These are phyloP conservation scores for Lepidocyrtinus sp. DNA, from an alignment of 2,888 invertebrate genomes.

Conservation along the genomic window DNA sequence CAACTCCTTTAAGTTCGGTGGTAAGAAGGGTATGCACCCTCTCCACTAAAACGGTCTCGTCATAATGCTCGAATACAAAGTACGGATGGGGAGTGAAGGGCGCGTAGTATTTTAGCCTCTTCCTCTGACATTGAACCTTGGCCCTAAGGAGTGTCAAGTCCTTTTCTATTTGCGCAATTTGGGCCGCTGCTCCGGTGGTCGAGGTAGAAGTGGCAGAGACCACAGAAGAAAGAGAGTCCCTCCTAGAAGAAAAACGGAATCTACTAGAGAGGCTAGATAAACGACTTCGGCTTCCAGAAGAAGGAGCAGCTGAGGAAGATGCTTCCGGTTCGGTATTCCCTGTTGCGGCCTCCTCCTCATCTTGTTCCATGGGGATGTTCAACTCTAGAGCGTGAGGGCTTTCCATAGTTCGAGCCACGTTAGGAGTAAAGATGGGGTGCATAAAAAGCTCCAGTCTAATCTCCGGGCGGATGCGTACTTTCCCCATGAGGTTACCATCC, in stretches of 20 bases:
- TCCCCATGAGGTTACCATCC: slow-evolving; percentile 75
- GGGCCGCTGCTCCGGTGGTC: background rate
- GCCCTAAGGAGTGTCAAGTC: slow-evolving; percentile 26
- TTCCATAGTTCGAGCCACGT: slow-evolving; percentile 22
- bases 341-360: slow-evolving; percentile 10
- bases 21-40: slow-evolving; percentile 61
- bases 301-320: background rate
- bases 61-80: slow-evolving; percentile 80
- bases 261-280: slow-evolving; percentile 14
- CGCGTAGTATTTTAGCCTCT: slow-evolving; percentile 70
- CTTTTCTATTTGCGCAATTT: slow-evolving; percentile 31
- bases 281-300: background rate
- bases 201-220: too few relatives aligned
- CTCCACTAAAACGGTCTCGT: slow-evolving; percentile 74
- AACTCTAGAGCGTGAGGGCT: slow-evolving; percentile 23
- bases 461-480: slow-evolving; percentile 81
- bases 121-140: slow-evolving; percentile 37
- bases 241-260: slow-evolving; percentile 19
- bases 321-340: background rate
- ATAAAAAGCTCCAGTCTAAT: slow-evolving; percentile 70
- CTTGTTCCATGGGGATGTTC: background rate
- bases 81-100: slow-evolving; percentile 78
- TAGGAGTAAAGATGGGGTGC: slow-evolving; percentile 31
- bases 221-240: slow-evolving; percentile 33
- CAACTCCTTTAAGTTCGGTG: slow-evolving; percentile 63